Conservation (phyloP, 2,888 invertebrate species). For the Sphaerophoria taeniata region DNA sequence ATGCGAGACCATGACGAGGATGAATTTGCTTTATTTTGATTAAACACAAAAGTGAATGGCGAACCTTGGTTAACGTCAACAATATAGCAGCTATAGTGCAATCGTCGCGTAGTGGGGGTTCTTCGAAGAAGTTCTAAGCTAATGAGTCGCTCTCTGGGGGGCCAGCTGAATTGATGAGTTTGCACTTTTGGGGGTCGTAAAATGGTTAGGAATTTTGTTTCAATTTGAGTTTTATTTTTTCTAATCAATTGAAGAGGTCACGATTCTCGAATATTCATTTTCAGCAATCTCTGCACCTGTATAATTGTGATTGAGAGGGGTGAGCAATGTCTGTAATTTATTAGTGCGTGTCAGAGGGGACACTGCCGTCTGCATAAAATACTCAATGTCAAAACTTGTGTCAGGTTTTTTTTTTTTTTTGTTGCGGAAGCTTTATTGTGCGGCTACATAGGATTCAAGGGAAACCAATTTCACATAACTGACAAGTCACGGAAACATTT, state of each 20-base stretch:
- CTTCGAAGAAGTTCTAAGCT: slow-evolving; percentile 23
- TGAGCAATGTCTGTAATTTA: slow-evolving; percentile 44
- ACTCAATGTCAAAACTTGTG: slow-evolving; percentile 67
- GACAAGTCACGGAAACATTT: slow-evolving; percentile 71
- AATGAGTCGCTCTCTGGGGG: slow-evolving; percentile 68
- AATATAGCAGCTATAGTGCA: not conserved
- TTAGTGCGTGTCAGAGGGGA: slow-evolving; percentile 65
- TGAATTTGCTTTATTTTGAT: slow-evolving; percentile 64
- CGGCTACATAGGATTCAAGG: slow-evolving; percentile 47
- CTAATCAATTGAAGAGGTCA: slow-evolving; percentile 67
- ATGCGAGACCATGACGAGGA: slow-evolving; percentile 58
- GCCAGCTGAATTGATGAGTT: too few species aligned
- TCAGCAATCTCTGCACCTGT: slow-evolving; percentile 37
- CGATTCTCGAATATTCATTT: slow-evolving; percentile 65
- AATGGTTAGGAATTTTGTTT: slow-evolving; percentile 48
- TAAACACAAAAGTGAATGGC: slow-evolving; percentile 63
- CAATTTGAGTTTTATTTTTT: not conserved
- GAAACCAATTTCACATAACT: slow-evolving; percentile 70
- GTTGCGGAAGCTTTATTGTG: slow-evolving; percentile 35
- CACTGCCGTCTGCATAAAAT: slow-evolving; percentile 65
- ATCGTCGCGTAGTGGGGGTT: not conserved
- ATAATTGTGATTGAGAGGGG: slow-evolving; percentile 3
- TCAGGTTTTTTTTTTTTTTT: slow-evolving; percentile 31
- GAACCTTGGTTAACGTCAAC: slow-evolving; percentile 40
- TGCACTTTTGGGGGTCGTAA: too few species aligned